Evolutionary conservation across 2,113 vertebrate species (phyloP).

Genomic region (Coptodon bakossiorum): DNA sequence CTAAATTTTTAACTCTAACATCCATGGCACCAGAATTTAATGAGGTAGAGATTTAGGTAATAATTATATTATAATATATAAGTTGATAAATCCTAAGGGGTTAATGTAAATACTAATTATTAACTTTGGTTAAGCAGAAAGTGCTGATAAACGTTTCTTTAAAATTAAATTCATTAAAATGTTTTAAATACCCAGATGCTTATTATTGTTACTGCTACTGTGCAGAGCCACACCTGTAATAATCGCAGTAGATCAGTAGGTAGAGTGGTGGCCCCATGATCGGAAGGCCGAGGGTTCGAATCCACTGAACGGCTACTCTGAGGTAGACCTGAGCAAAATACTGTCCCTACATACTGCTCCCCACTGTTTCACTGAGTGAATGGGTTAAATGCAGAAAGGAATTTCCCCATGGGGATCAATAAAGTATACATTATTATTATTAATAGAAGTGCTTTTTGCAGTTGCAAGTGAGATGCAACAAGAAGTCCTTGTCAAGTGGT

Average conservation of each 20-base stretch:
- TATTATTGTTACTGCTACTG: neutral
- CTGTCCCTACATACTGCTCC: rapidly evolving
- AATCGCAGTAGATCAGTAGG: neutral
- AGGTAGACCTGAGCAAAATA: neutral
- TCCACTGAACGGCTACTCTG: rapidly evolving
- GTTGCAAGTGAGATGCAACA: neutral
- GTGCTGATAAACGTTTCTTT: neutral
- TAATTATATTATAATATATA: neutral
- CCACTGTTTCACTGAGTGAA: neutral
- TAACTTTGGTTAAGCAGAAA: neutral
- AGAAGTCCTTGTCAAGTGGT: neutral
- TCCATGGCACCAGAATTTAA: neutral
- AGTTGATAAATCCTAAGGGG: neutral
- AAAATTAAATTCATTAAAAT: neutral
- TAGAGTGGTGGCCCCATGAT: neutral
- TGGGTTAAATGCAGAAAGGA: rapidly evolving
- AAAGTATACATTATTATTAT: neutral
- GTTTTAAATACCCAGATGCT: neutral
- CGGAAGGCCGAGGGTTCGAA: rapidly evolving
- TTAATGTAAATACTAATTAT: neutral
- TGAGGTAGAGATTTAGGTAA: neutral
- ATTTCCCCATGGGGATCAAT: neutral
- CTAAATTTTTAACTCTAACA: neutral
- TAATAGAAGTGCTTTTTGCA: neutral
- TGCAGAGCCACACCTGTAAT: rapidly evolving